Conservation (phyloP, 1,140 invertebrate genomes). For the Drosophila truncata region DNA sequence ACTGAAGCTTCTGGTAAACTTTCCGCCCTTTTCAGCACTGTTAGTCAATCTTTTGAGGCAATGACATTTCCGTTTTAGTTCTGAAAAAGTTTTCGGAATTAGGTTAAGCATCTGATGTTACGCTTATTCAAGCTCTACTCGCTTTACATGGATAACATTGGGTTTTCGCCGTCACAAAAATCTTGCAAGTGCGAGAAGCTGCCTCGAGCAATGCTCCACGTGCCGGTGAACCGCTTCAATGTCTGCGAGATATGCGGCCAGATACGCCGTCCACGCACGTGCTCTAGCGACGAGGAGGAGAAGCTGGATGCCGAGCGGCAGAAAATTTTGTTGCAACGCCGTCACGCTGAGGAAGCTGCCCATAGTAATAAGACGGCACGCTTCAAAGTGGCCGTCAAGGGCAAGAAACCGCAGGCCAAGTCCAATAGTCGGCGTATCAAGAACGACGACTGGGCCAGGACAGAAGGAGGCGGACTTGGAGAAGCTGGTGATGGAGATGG, state of each 20-base stretch:
- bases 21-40: background rate
- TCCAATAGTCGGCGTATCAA: background rate
- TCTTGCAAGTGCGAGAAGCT: conserved; percentile 64
- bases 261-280: conserved; percentile 24
- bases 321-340: conserved; percentile 13
- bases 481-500: background rate
- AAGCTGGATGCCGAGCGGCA: background rate
- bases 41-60: background rate
- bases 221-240: conserved; percentile 17
- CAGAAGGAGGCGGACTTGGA: background rate
- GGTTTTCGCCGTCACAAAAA: background rate
- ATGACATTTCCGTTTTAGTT: conserved; percentile 1
- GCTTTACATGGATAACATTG: conserved; percentile 50
- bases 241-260: conserved; percentile 57
- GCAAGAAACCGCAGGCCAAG: conserved; percentile 32
- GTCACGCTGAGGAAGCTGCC: conserved; percentile 12
- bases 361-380: background rate
- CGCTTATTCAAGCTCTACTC: conserved; percentile 69
- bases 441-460: conserved; percentile 21
- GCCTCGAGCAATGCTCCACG: conserved; percentile 52
- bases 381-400: conserved; percentile 32
- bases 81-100: background rate
- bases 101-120: conserved; percentile 46
- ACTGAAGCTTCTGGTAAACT: background rate
- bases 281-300: conserved; percentile 59